Base-by-base conservation (phyloP, 64 coral and sea anemone species). In the Exaiptasia diaphana region DNA sequence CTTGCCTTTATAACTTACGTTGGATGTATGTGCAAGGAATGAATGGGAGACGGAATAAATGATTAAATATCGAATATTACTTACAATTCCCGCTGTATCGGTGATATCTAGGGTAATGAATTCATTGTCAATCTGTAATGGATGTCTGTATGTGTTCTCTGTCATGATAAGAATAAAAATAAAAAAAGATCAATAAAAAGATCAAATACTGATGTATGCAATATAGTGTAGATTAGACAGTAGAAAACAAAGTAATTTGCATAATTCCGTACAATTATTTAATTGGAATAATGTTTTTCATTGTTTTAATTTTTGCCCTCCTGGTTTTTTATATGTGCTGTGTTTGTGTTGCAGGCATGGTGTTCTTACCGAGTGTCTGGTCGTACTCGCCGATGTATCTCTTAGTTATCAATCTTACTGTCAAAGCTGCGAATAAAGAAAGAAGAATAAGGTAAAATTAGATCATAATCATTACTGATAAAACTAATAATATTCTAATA, bases 111-210 rank as follows among this genome's bases (percentile, higher is more conserved):
- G 32, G 3, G 83, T 69, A 31, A 94, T 25, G 10, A 79, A 46
- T 38, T 89, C 85, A 28, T 88, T 68, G 40, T 94, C 91, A 18
- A 79, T 72, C 21, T 78, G 36, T 15, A 94, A 67, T 28, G 83
- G 65, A 84, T 89, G 85, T 72, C 77, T 82, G 50, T 89, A 88
- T 39, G 91, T 94, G 26, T 85, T 75, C 56, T 94, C 91, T 94
- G n/a, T n/a, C n/a, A n/a, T n/a, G n/a, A n/a, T n/a, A n/a, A n/a
- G n/a, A n/a, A 70, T 27, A 73, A 31, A 39, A 13, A 0, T 9
- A 3, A 73, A 48, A 48, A 29, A 73, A 12, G 29, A 29, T 25
- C 3, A 48, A n/a, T 48, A 52, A 52, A 52, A 10, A 52, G 49
- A 10, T n/a, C n/a, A n/a, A n/a, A n/a, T n/a, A 52, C n/a, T 52